Base-by-base conservation (phyloP, 2,113 vertebrate species). In the Fulmarus glacialis region DNA sequence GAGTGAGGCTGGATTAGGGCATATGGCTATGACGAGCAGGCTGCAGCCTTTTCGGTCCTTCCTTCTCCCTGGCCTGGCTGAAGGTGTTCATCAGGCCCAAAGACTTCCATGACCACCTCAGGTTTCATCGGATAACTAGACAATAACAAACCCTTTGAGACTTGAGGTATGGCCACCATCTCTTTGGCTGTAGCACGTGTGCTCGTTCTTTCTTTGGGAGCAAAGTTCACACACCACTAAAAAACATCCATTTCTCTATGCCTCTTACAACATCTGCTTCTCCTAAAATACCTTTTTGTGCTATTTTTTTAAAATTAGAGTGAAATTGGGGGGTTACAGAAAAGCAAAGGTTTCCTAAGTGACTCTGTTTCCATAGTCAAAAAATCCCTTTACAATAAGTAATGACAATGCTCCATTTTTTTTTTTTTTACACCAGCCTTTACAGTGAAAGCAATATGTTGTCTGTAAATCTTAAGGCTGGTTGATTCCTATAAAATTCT, bases 401-500 rank as follows among this genome's bases (percentile, higher is more conserved):
- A 53, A 91, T 22, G 27, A 29, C 15, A 72, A 53, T 74, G 27
- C 12, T 67, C 9, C 11, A 3, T 47, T 60, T 82, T 62, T 30
- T 52, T 64, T 48, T 52, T 80, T 68, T 45, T 38, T 32, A 50
- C 53, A 52, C 6, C 34, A 77, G 23, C 26, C 67, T 89, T 87
- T 58, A 82, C 47, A 90, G 56, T 83, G 64, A 86, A 90, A 96
- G 80, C 47, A 93, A 3, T 30, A 29, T 85, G 63, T 68, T 68
- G 34, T 16, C 29, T 38, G 20, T 90, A 96, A 95, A 89, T 92
- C 93, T 82, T 81, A 77, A 85, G 50, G 34, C 12, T 89, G 71
- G n/a, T 60, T 90, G 74, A 96, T 96, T 96, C 70, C 93, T 95
- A 59, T 56, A 82, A 90, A 95, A 87, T 87, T 80, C 88, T 91